Evolutionary conservation across 2,113 vertebrate genomes (phyloP).

Genomic region (Xenopus borealis): DNA sequence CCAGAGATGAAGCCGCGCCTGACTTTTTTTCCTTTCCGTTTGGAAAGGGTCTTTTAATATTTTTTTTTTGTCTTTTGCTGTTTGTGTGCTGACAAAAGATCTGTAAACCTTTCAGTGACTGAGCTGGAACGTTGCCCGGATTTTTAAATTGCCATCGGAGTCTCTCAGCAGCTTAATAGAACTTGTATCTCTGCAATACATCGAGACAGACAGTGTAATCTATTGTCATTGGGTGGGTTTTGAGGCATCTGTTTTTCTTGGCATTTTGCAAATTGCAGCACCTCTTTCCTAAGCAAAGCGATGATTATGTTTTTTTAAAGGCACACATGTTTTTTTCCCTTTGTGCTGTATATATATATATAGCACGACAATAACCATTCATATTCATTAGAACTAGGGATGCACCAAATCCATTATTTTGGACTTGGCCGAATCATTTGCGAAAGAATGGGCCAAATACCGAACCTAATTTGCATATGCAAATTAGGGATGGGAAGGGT

Average conservation of each 20-base stretch:
- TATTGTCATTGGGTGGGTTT: slow-evolving; percentile 38
- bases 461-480: no score
- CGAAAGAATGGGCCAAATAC: no score
- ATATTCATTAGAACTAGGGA: no score
- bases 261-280: slow-evolving; percentile 35
- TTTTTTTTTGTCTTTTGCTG: not conserved
- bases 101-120: slow-evolving; percentile 42
- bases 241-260: slow-evolving; percentile 34
- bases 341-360: no score
- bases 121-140: slow-evolving; percentile 35
- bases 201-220: slow-evolving; percentile 35
- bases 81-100: slow-evolving; percentile 31
- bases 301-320: slow-evolving; percentile 15
- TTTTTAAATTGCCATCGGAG: slow-evolving; percentile 44
- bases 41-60: slow-evolving; percentile 23
- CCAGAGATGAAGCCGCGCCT: slow-evolving; percentile 1
- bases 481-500: no score
- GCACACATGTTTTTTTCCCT: no score
- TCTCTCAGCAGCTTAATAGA: slow-evolving; percentile 41
- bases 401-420: no score
- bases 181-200: slow-evolving; percentile 32
- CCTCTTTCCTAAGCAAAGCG: slow-evolving; percentile 12
- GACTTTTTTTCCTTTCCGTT: slow-evolving; percentile 2
- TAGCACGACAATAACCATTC: no score
- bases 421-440: no score